Evolutionary conservation across 2,888 invertebrate species (phyloP).

Genomic region (Euzetes globulus): DNA sequence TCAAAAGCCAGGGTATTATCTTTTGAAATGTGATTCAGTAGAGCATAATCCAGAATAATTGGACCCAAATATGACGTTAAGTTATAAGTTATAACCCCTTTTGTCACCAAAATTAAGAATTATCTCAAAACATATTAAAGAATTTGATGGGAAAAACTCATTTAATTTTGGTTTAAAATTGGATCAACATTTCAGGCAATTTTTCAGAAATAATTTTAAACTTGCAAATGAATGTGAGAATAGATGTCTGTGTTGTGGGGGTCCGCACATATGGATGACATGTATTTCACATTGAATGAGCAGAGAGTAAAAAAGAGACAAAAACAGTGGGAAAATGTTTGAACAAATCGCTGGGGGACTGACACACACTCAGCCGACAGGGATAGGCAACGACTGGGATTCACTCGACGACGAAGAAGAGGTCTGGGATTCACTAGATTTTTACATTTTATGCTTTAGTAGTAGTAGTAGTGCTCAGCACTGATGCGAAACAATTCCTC

Average conservation of each 20-base stretch:
- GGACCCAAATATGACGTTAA: background rate
- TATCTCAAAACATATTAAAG: background rate
- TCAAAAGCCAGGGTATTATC: background rate
- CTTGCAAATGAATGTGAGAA: background rate
- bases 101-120: background rate
- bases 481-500: background rate
- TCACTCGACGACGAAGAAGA: background rate
- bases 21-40: background rate
- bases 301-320: constrained; percentile 36
- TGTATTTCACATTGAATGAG: constrained; percentile 37
- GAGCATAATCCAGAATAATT: background rate
- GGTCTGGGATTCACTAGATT: background rate
- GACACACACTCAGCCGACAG: background rate
- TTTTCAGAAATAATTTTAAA: background rate
- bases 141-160: background rate
- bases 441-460: constrained; percentile 4
- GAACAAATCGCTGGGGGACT: constrained; percentile 21
- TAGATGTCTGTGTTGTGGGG: background rate
- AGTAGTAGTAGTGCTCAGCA: background rate
- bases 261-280: constrained; percentile 31
- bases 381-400: background rate
- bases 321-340: background rate
- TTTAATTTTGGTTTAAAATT: background rate
- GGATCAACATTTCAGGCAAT: background rate
- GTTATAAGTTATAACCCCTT: background rate